Evolutionary conservation across 2,797 vertebrate genomes (phyloP), one percentile per base, ranked within the genome.

Genomic region (Hydrocynus forskahlii): DNA sequence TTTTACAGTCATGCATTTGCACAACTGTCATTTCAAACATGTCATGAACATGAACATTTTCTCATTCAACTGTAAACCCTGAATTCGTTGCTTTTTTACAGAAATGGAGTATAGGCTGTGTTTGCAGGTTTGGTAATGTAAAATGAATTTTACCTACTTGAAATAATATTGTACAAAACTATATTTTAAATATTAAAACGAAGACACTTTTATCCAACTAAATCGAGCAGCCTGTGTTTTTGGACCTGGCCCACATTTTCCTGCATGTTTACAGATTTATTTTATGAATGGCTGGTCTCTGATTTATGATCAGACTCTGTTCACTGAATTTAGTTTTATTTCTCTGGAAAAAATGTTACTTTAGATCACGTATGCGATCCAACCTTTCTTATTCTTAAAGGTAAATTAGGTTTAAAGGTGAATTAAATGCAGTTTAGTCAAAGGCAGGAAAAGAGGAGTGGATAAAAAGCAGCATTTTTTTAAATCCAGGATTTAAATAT

Each of bases 181-280:
- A 74, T 85, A 83, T 86, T 84, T 84, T 76, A 80, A 81, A 85
- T 81, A 83, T 85, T 87, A 79, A 83, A 85, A 79, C 59, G 1
- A 77, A 85, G 62, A 67, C 67, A 75, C n/a, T 45, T 50, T 82
- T 81, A 80, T 76, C n/a, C 45, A 70, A 62, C 40, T 4, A 14
- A 60, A 45, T 59, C 19, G 35, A 38, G 35, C 77, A 57, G 23
- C 38, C 19, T 57, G 7, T 59, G 35, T 57, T 48, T 29, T 52
- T 67, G 19, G 40, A 68, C 29, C 25, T 66, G 45, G 10, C 50
- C 23, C 25, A 25, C 16, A 0, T 43, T 57, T 4, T 2, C 19
- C 9, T 50, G 16, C 9, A 21, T 52, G 14, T 48, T 23, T 48
- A 10, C 10, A 57, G 9, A 29, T 29, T 62, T 62, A 21, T 48